A percentile compares a stretch with the other conserved stretches of the same genome.
Evolutionary conservation across 1,140 invertebrate genomes (phyloP).

Genomic region (Drosophila eugracilis): DNA sequence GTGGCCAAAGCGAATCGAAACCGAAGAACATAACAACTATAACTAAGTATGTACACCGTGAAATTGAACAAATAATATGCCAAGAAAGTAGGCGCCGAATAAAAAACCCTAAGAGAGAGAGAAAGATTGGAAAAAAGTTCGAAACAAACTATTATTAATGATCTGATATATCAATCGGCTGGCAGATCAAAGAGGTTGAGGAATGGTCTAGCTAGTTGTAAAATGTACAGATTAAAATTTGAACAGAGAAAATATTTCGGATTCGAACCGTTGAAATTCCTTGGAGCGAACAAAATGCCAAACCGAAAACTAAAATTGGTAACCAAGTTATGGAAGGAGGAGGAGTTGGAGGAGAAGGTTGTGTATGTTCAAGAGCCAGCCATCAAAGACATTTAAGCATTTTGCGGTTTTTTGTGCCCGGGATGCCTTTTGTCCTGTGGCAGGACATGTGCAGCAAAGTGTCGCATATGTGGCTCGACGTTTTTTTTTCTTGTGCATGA

Average conservation of each 20-base stretch:
- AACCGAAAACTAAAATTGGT: constrained; percentile 59
- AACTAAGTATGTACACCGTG: constrained; percentile 63
- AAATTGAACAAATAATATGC: constrained; percentile 78
- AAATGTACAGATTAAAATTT: constrained; percentile 53
- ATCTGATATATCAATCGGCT: constrained; percentile 71
- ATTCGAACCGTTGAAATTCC: constrained; percentile 69
- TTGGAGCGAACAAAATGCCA: constrained; percentile 67
- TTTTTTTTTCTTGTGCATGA: constrained; percentile 55
- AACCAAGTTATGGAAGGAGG: constrained; percentile 3
- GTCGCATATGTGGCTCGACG: constrained; percentile 54
- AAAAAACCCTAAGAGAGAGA: neutral
- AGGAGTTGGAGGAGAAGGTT: neutral
- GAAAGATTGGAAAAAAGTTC: constrained; percentile 47
- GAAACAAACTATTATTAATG: constrained; percentile 67
- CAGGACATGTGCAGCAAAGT: constrained; percentile 72
- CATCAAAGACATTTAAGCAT: constrained; percentile 82
- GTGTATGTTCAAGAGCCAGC: constrained; percentile 31
- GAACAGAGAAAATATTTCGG: constrained; percentile 63
- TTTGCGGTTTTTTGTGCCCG: constrained; percentile 72
- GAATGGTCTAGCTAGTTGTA: constrained; percentile 3
- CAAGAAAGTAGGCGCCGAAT: constrained; percentile 74
- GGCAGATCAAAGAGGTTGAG: constrained; percentile 45
- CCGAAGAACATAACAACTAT: constrained; percentile 46
- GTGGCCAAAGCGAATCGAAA: constrained; percentile 59
- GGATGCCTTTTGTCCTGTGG: constrained; percentile 51